Evolutionary conservation across 2,888 invertebrate genomes (phyloP), one percentile per base, ranked within the genome.

Genomic region (Elmis aenea): DNA sequence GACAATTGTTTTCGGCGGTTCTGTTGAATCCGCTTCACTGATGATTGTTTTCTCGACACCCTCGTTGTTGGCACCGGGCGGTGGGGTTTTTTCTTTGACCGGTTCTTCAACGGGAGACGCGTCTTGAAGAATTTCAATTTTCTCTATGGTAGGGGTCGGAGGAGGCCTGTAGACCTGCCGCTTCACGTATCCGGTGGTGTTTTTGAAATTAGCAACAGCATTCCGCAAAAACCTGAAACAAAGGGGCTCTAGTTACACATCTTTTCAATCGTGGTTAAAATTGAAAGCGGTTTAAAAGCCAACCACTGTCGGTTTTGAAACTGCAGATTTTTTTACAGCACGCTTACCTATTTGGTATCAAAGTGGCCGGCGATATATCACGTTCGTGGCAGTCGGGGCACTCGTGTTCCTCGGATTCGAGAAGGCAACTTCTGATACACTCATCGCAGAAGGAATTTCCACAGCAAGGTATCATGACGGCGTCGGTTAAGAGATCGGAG

Each of bases 371-470:
- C 0, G 92, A 89, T 26, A 93, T 86, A 55, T 91, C 92, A 55
- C 87, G 86, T 62, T 94, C 92, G 38, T 87, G 83, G 62, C 96
- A 96, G 56, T 90, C 86, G 0, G 95, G 95, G 67, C 96, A 96
- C 62, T 92, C 89, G 55, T 92, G 92, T 43, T 94, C 92, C 58
- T 95, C 94, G 0, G 92, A 90, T 61, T 95, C 94, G 35, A 96
- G 64, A 27, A 96, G 70, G 26, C 85, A 83, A 42, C 85, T 85
- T 46, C 95, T 78, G 39, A 95, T 88, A 87, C 99, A 99, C 68
- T 97, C 96, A 69, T 97, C 96, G 68, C 99, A 99, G 71, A 93
- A 99, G 5, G 94, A 94, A 67, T 91, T 91, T 2, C 96, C 97
- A 68, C 99, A 99, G 65, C 97, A 99, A 0, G 94, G 93, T 64